Base-by-base conservation (phyloP, 2,797 vertebrate species). In the Dromococcyx pavoninus region DNA sequence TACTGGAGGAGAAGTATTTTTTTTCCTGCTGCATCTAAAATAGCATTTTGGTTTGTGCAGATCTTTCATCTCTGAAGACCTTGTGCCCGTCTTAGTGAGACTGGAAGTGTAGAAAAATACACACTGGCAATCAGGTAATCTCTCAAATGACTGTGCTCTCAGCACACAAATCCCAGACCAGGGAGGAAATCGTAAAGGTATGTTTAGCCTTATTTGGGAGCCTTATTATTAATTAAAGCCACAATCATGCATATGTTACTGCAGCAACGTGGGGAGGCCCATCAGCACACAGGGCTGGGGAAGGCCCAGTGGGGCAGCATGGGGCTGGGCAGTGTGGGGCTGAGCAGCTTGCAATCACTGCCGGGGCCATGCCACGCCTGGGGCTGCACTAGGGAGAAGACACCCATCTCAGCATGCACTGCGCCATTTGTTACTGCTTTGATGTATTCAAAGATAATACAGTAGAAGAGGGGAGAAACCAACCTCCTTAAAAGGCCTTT, bases 391-490 rank as follows among this genome's bases (percentile, higher is more conserved):
- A 2, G 50, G 54, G 23, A 75, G 66, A 41, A 86, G 57, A 35
- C 7, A 44, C 30, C 44, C 35, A 48, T 9, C 43, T 77, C 46
- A 43, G 54, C 13, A 7, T 6, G 41, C 35, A 51, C 65, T 46
- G 30, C 1, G 0, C 37, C 17, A 6, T 30, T 48, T 0, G 0
- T 44, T 19, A 4, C 62, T 50, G 62, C 65, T 89, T 80, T 81
- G 41, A 81, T 81, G 54, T 83, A 64, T 51, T 46, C 35, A 72
- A 37, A 91, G 65, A 58, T 91, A 54, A 66, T 6, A 4, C 3
- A 69, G 28, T 17, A 72, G 54, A 51, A 58, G 39, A 50, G 24
- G 6, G 25, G 25, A 86, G 24, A 80, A 80, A 61, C 17, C 33
- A 69, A 41, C 30, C 24, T 86, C 33, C 64, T 75, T 32, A 53